Percentiles rank a stretch among this genome's conserved stretches.
Conservation (phyloP, 2,797 vertebrate species). For the Melanotaenia maccullochi region DNA sequence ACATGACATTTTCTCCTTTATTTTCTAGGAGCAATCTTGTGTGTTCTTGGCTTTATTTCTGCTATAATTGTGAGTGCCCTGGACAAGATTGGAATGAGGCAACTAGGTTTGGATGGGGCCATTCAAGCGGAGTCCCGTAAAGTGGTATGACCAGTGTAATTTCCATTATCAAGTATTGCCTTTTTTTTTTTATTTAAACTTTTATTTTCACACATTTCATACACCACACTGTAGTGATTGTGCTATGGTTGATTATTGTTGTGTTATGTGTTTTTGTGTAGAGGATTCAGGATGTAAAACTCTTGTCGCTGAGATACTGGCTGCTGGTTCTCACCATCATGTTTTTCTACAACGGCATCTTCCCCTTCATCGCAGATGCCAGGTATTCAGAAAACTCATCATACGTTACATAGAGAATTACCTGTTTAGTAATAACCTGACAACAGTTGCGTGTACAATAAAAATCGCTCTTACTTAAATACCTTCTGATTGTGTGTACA, state of each 20-base stretch:
- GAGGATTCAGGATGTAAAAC: conserved; percentile 82
- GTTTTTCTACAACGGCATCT: conserved; percentile 89
- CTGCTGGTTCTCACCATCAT: conserved; percentile 88
- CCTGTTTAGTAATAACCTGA: not conserved
- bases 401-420: not conserved
- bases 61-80: conserved; percentile 82
- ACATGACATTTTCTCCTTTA: not conserved
- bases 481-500: not conserved
- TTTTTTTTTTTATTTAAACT: not conserved
- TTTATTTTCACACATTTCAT: not conserved
- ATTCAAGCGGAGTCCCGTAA: conserved; percentile 86
- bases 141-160: conserved; percentile 74
- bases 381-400: conserved; percentile 66
- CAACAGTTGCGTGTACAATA: not conserved
- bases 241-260: not conserved
- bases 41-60: conserved; percentile 82
- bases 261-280: conserved; percentile 60
- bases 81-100: conserved; percentile 86
- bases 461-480: not conserved
- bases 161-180: fast-evolving
- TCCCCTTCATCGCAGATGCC: conserved; percentile 87
- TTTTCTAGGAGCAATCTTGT: conserved; percentile 82
- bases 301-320: conserved; percentile 84
- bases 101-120: conserved; percentile 84
- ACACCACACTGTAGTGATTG: not conserved